A percentile compares a stretch with the other conserved stretches of the same genome.
Conservation (phyloP, 2,113 vertebrate species). For the Rhabdomys dilectus region DNA sequence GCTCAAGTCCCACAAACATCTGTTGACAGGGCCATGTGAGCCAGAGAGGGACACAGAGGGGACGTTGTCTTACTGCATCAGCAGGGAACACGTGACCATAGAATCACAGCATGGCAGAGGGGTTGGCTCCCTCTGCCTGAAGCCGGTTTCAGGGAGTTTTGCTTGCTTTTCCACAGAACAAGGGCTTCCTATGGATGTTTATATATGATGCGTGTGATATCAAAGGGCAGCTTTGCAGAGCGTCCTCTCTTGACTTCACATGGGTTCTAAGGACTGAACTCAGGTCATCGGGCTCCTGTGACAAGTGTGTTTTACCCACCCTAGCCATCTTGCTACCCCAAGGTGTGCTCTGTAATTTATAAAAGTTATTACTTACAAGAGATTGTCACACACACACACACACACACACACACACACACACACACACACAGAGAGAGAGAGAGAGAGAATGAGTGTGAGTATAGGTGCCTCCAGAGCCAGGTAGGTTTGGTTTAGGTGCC, state of each 20-base stretch:
- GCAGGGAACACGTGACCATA: not conserved
- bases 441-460: not conserved
- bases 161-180: not conserved
- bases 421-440: not conserved
- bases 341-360: not conserved
- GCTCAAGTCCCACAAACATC: rapidly evolving
- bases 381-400: not conserved
- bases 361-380: too few relatives aligned
- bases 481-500: not conserved
- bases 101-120: not conserved
- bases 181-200: too few relatives aligned
- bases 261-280: not conserved
- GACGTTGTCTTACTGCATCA: rapidly evolving
- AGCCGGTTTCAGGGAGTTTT: rapidly evolving
- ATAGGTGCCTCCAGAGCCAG: not conserved
- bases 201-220: not conserved
- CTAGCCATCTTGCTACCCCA: not conserved
- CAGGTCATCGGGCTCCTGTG: not conserved
- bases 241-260: not conserved
- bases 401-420: too few relatives aligned
- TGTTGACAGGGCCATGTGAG: rapidly evolving
- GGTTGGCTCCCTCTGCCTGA: not conserved
- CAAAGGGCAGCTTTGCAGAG: not conserved
- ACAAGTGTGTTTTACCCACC: not conserved
- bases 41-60: not conserved